Percentiles rank a stretch among this genome's conserved stretches.
Conservation (phyloP, 2,113 vertebrate species). For the Astur gentilis region DNA sequence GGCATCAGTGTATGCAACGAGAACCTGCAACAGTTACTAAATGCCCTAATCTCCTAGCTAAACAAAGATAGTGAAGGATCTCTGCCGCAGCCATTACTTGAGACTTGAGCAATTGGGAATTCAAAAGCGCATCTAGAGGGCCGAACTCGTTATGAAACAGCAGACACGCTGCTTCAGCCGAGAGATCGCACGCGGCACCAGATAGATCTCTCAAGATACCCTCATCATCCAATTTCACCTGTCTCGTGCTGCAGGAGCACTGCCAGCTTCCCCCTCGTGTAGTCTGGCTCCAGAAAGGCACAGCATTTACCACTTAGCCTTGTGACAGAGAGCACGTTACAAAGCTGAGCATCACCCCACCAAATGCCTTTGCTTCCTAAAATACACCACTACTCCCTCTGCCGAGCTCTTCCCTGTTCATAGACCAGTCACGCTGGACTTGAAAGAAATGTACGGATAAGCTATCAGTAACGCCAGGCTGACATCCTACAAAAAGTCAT, state of each 20-base stretch:
- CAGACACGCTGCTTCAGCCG: rapidly evolving
- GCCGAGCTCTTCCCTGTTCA: neutral
- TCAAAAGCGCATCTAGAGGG: neutral
- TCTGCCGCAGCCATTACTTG: neutral
- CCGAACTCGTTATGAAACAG: neutral
- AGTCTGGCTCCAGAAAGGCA: neutral
- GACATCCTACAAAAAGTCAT: neutral
- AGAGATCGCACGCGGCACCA: neutral
- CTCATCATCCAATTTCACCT: neutral
- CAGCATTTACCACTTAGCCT: neutral
- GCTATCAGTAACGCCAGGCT: neutral
- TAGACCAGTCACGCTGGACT: neutral
- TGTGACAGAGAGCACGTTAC: neutral
- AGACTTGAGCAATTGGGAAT: neutral
- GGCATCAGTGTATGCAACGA: neutral
- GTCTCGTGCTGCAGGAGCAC: neutral
- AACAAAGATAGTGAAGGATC: neutral
- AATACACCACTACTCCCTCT: neutral
- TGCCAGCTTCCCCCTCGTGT: neutral
- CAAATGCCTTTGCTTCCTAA: neutral
- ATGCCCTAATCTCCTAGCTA: neutral
- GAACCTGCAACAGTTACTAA: neutral
- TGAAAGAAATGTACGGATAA: neutral
- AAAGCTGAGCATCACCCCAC: neutral
- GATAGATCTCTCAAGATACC: neutral